A percentile compares a stretch with the other conserved stretches of the same genome.
Conservation (phyloP, 2,113 vertebrate genomes). For the Bambusicola thoracicus region DNA sequence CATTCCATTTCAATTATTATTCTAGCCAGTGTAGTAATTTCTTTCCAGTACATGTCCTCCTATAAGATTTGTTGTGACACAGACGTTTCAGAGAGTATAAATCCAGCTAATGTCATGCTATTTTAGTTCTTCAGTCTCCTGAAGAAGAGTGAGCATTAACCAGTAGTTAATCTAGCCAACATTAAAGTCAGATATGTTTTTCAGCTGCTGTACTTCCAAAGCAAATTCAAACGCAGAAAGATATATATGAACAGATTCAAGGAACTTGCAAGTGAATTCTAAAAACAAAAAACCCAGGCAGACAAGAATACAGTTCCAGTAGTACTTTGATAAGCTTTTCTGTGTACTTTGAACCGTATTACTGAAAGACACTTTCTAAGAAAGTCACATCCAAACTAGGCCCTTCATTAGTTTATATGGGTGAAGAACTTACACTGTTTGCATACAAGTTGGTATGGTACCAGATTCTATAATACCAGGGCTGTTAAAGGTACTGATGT, state of each 20-base stretch:
- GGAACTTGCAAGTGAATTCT: slow-evolving; percentile 8
- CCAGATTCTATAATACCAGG: background rate
- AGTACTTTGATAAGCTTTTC: background rate
- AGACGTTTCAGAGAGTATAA: slow-evolving; percentile 18
- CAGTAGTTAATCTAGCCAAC: slow-evolving; percentile 26
- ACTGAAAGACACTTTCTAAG: background rate
- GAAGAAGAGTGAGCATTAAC: background rate
- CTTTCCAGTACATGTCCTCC: background rate
- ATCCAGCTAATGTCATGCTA: background rate
- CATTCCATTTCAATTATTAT: background rate
- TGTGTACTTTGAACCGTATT: background rate
- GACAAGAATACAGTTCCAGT: background rate
- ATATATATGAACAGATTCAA: slow-evolving; percentile 28
- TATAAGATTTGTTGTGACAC: background rate
- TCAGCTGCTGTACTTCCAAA: slow-evolving; percentile 24
- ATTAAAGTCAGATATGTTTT: background rate
- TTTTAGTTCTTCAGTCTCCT: slow-evolving; percentile 37
- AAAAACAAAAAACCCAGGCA: slow-evolving; percentile 14
- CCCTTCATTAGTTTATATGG: background rate
- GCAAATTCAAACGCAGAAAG: slow-evolving; percentile 24
- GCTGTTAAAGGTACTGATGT: background rate
- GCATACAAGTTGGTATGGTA: background rate
- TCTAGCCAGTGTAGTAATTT: slow-evolving; percentile 2
- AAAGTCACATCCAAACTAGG: background rate
- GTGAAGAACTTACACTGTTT: background rate